Evolutionary conservation across 2,888 invertebrate species (phyloP), one percentile per base, ranked within the genome.

Genomic region (Andrena chrysosceles): DNA sequence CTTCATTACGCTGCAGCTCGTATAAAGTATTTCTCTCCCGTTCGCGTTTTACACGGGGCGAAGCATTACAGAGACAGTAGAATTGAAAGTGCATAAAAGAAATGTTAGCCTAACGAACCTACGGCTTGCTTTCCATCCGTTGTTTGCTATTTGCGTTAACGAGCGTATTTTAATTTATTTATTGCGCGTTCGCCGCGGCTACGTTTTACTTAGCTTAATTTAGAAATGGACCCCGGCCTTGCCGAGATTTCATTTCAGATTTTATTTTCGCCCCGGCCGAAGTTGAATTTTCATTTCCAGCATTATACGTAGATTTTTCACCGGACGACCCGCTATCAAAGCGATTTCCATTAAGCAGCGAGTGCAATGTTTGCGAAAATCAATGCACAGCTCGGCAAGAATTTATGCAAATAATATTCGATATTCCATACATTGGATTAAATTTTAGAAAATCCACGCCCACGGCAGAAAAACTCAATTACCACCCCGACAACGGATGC

Each of bases 1-100:
- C 81, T 80, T 67, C 80, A 72, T 80, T 67, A 62, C 80, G 72
- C 81, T 81, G 72, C 81, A 72, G 66, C 66, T 26, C 26, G 31
- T 71, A 67, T 67, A 60, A 60, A 67, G 52, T 67, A 72, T 81
- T 81, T 67, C 42, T 29, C 29, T 8, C n/a, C 49, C n/a, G 20
- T 63, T 48, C 52, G 42, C 23, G 67, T 67, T 60, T 60, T 48
- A 48, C 13, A 72, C 31, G 63, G 59, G 52, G 52, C 71, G 67
- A 52, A 66, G 52, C 59, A 66, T 80, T 80, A 20, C 35, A 71
- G 48, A 13, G 20, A 13, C 29, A 42, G 6, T 13, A 26, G 63
- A 63, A 63, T 35, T 10, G 20, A 33, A 33, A 35, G 20, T 35
- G 8, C 16, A 33, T 20, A 10, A n/a, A 35, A 49, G 49, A 56